phyloP scores from a whole-genome alignment of 2,888 invertebrate genomes.

The Ferrisia virgata region DNA sequence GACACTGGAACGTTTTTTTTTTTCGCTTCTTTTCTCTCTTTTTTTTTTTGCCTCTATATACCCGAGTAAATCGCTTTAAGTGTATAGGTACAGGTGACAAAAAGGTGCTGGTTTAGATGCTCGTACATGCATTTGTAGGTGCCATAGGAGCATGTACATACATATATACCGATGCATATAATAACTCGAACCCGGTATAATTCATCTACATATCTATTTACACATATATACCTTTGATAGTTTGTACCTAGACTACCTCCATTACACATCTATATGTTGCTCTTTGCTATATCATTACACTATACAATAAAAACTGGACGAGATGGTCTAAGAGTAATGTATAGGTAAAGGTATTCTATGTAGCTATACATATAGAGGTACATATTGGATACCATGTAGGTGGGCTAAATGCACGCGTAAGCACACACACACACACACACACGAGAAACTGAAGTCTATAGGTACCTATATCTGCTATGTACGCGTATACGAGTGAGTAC shows the following conservation, averaged over 20 bases:
- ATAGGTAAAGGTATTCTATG: no score
- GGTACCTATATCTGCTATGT: no score
- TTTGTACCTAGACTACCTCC: no score
- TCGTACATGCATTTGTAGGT: no score
- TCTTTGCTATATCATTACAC: no score
- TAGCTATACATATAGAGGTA: no score
- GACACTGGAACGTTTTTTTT: background rate
- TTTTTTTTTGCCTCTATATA: background rate
- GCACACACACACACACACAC: background rate
- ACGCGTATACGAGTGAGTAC: background rate
- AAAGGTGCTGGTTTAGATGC: background rate
- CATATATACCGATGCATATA: background rate
- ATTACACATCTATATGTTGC: no score
- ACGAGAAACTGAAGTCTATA: no score
- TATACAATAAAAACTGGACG: no score
- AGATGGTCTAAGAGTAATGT: no score
- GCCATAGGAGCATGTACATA: no score
- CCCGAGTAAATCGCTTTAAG: background rate
- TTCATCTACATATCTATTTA: background rate
- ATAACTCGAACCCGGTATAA: background rate
- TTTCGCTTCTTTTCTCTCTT: background rate
- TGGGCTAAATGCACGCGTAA: background rate
- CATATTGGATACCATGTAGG: background rate
- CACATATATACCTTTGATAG: background rate
- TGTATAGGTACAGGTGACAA: background rate